Evolutionary conservation across 1,140 invertebrate species (phyloP).

Genomic region (Cydia pomonella): DNA sequence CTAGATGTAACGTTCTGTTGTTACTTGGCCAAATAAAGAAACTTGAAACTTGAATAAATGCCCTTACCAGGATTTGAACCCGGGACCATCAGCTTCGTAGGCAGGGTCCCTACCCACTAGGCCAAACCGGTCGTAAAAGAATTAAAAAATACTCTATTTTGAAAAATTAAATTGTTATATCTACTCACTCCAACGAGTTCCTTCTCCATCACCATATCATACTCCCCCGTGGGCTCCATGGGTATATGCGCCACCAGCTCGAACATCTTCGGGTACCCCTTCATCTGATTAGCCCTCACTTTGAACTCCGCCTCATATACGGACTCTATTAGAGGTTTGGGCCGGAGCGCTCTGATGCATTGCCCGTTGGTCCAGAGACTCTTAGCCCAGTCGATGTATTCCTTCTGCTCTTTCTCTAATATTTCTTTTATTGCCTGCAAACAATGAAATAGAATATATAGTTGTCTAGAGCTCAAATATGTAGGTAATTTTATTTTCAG

Average conservation of each 20-base stretch:
- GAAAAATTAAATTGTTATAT: no score
- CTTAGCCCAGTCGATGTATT: slow-evolving; percentile 67
- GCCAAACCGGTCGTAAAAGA: no score
- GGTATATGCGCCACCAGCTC: slow-evolving; percentile 67
- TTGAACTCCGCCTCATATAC: slow-evolving; percentile 64
- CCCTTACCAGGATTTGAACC: no score
- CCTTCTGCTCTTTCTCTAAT: slow-evolving; percentile 66
- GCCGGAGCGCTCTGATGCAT: slow-evolving; percentile 58
- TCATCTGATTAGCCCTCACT: slow-evolving; percentile 50
- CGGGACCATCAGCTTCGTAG: no score
- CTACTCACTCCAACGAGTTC: slow-evolving; percentile 58
- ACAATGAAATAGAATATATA: slow-evolving; percentile 20
- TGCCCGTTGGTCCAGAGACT: slow-evolving; percentile 54
- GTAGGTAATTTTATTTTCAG: no score
- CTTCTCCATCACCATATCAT: slow-evolving; percentile 48
- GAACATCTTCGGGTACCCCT: slow-evolving; percentile 55
- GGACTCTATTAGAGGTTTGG: slow-evolving; percentile 58
- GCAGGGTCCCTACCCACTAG: no score
- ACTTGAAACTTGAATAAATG: no score
- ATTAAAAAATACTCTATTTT: no score
- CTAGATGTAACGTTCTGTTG: no score
- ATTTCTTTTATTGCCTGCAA: slow-evolving; percentile 57
- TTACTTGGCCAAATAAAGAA: no score
- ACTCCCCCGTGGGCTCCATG: slow-evolving; percentile 43
- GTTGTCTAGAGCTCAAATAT: no score